These are phyloP conservation scores for Platerodrilus igneus DNA, from an alignment of 2,888 invertebrate genomes.

Conservation along the genomic window DNA sequence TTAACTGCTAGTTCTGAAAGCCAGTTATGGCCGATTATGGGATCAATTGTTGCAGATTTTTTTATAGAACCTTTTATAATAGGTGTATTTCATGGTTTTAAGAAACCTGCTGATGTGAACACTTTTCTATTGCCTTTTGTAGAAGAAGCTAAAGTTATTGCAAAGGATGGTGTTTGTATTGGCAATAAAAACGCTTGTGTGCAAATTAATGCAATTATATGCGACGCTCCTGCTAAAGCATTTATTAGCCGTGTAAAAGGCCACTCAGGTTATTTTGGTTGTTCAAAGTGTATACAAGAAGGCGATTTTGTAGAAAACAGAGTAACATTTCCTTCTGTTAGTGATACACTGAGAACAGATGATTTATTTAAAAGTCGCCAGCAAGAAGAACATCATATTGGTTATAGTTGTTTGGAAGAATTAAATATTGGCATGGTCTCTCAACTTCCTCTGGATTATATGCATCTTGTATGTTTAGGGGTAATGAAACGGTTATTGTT, in stretches of 20 bases:
- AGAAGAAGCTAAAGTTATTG: constrained; percentile 20
- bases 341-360: constrained; percentile 27
- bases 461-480: constrained; percentile 33
- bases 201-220: constrained; percentile 24
- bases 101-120: constrained; percentile 24
- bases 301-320: constrained; percentile 27
- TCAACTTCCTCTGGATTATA: constrained; percentile 30
- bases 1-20: constrained; percentile 26
- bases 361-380: constrained; percentile 22
- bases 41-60: constrained; percentile 7
- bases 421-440: constrained; percentile 29
- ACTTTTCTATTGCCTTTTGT: constrained; percentile 25
- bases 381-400: constrained; percentile 30
- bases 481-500: constrained; percentile 28
- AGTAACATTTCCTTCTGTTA: constrained; percentile 24
- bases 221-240: constrained; percentile 33
- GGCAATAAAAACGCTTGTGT: constrained; percentile 14
- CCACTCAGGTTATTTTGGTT: constrained; percentile 30
- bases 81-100: constrained; percentile 22
- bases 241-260: constrained; percentile 29
- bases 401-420: constrained; percentile 24
- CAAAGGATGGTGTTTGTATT: constrained; percentile 13
- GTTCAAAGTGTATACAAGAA: constrained; percentile 29
- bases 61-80: constrained; percentile 18
- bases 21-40: constrained; percentile 31